Conservation (phyloP, 1,140 invertebrate species). For the Drosophila ficusphila region DNA sequence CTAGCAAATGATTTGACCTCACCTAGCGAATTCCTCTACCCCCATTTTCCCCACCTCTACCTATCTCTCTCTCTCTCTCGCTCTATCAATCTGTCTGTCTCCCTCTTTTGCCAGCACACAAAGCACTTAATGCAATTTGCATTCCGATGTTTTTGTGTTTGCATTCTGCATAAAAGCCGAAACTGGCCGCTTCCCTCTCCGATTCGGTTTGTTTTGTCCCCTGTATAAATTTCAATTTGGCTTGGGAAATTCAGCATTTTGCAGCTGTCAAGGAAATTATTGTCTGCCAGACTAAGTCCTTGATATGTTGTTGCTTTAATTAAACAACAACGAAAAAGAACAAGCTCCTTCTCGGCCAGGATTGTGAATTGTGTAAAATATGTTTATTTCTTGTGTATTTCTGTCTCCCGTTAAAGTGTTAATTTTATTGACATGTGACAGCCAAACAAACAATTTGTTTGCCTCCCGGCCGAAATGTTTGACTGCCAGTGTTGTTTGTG, state of each 20-base stretch:
- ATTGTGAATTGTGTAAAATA: conserved; percentile 31
- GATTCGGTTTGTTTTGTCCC: background rate
- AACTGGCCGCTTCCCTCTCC: conserved; percentile 3
- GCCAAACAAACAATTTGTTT: conserved; percentile 67
- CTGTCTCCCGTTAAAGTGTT: conserved; percentile 60
- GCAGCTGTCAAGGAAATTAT: conserved; percentile 77
- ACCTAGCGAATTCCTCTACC: too few relatives aligned
- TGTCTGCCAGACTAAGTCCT: conserved; percentile 36
- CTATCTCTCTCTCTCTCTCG: background rate
- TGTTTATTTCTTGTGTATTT: conserved; percentile 7
- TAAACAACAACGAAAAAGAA: conserved; percentile 53
- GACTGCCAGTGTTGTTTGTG: conserved; percentile 49
- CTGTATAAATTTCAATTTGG: conserved; percentile 76
- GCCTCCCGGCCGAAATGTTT: conserved; percentile 57
- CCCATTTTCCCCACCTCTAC: background rate
- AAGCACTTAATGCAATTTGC: conserved; percentile 72
- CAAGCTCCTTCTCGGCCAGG: conserved; percentile 10
- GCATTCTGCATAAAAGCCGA: conserved; percentile 48
- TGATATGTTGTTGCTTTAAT: conserved; percentile 69
- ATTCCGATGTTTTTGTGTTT: conserved; percentile 53
- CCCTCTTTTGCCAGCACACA: conserved; percentile 7
- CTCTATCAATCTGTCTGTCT: background rate
- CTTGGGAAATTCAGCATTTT: conserved; percentile 69
- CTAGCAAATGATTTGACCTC: conserved; percentile 40
- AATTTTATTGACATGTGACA: conserved; percentile 82